Conservation (phyloP, 2,113 vertebrate genomes). For the Trichechus manatus region DNA sequence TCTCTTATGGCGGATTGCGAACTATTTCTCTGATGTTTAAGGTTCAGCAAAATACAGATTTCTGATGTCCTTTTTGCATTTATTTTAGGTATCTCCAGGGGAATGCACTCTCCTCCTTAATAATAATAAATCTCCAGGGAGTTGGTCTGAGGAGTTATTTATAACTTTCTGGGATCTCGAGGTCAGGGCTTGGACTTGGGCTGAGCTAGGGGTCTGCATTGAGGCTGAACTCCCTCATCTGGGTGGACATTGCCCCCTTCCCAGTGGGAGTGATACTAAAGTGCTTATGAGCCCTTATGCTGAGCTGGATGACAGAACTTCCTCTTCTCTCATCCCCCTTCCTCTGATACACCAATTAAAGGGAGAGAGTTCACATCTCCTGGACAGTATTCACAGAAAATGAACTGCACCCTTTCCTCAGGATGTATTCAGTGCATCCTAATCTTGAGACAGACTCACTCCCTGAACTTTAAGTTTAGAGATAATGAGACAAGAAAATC, state of each 20-base stretch:
- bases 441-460: slow-evolving; percentile 73
- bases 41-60: background rate
- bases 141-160: slow-evolving; percentile 3
- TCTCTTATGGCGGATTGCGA: background rate
- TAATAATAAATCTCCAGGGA: background rate
- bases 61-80: background rate
- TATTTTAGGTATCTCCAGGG: background rate
- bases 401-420: slow-evolving; percentile 86
- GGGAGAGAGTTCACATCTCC: background rate
- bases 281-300: background rate
- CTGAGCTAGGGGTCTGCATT: background rate
- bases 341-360: slow-evolving; percentile 18
- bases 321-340: background rate
- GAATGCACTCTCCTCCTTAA: background rate
- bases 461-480: slow-evolving; percentile 76
- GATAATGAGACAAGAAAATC: slow-evolving; percentile 81
- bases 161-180: background rate
- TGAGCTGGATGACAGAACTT: background rate
- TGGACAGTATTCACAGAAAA: background rate
- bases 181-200: background rate
- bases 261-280: accelerated
- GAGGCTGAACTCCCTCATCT: background rate
- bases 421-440: slow-evolving; percentile 78
- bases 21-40: background rate
- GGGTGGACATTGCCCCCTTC: background rate